These are phyloP conservation scores for Bellardia bayeri DNA, from an alignment of 2,888 invertebrate genomes.

Conservation along the genomic window DNA sequence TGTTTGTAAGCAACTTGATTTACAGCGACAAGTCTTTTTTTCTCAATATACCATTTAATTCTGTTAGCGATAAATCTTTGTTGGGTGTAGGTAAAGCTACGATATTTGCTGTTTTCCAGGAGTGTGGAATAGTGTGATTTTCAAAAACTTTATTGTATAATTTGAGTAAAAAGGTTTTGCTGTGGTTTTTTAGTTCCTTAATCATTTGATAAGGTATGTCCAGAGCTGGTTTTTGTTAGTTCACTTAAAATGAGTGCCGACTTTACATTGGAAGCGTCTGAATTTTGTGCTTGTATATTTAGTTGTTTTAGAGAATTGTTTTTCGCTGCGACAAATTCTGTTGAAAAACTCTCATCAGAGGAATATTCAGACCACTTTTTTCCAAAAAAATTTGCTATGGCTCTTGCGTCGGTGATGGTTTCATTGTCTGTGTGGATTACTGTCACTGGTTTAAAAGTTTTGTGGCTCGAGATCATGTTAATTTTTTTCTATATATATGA, in stretches of 20 bases:
- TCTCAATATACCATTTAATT: not conserved
- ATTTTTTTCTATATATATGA: no score
- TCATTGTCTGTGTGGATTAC: not conserved
- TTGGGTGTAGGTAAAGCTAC: constrained; percentile 10
- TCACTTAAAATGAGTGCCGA: not conserved
- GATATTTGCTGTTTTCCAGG: constrained; percentile 17
- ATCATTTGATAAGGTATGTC: constrained; percentile 7
- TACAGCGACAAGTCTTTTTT: not conserved
- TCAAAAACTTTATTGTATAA: not conserved
- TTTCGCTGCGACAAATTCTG: constrained; percentile 1
- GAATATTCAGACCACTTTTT: constrained; percentile 28
- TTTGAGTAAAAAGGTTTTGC: not conserved
- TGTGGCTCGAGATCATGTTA: no score
- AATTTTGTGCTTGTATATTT: not conserved
- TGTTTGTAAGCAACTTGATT: not conserved
- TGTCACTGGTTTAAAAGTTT: not conserved
- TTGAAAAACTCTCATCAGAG: not conserved
- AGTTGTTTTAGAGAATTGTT: not conserved
- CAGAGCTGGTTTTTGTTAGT: not conserved
- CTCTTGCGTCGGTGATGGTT: not conserved
- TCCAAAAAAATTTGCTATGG: constrained; percentile 4
- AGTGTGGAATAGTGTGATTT: not conserved
- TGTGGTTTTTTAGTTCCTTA: not conserved
- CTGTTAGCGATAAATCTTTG: not conserved
- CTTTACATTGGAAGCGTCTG: not conserved